Percentiles rank a stretch among this genome's conserved stretches.
Evolutionary conservation across 2,113 vertebrate species (phyloP).

Genomic region (Nothocercus julius): DNA sequence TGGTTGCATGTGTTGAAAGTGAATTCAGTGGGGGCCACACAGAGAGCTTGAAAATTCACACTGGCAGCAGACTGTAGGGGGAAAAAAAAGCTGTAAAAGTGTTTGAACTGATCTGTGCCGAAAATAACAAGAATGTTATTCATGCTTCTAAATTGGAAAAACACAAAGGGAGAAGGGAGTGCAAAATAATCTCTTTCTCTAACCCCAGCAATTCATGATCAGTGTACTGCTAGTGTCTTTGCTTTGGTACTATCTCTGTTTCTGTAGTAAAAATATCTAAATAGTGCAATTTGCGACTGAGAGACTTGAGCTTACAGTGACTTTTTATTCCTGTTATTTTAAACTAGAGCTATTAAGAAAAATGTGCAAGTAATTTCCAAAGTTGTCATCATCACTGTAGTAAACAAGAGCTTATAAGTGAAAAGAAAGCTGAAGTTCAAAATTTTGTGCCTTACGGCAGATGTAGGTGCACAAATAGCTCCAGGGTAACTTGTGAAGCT

Average conservation of each 20-base stretch:
- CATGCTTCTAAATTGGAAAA: constrained; percentile 22
- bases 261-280: neutral
- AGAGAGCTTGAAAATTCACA: constrained; percentile 60
- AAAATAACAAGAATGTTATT: constrained; percentile 48
- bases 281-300: neutral
- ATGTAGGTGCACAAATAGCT: neutral
- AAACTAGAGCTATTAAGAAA: neutral
- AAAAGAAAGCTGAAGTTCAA: neutral
- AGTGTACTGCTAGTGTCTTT: neutral
- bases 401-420: neutral
- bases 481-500: neutral
- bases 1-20: neutral
- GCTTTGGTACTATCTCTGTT: neutral
- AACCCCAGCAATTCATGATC: neutral
- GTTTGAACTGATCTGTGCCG: constrained; percentile 38
- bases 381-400: neutral
- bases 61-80: neutral
- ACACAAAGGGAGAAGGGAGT: neutral
- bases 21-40: constrained; percentile 31
- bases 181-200: neutral
- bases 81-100: constrained; percentile 19
- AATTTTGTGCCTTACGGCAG: neutral
- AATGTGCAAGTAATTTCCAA: neutral
- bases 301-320: neutral
- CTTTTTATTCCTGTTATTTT: neutral